phyloP scores from a whole-genome alignment of 23 tunicate species.

The Styela clava region DNA sequence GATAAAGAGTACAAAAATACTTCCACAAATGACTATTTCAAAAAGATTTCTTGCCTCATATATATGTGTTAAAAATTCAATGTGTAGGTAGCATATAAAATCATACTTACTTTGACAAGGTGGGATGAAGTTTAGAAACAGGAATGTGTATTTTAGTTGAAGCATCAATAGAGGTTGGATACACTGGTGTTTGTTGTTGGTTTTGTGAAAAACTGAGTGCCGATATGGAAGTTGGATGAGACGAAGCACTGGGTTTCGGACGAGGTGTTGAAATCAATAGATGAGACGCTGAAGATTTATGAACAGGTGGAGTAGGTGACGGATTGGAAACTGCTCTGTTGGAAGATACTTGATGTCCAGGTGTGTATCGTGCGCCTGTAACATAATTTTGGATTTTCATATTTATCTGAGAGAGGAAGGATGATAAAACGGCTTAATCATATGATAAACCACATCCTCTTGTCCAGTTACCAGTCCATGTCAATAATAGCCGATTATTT shows the following conservation, averaged over 20 bases:
- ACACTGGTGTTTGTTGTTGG: not conserved
- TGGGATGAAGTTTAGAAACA: slow-evolving; percentile 23
- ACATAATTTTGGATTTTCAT: no score
- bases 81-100: no score
- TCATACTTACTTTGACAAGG: slow-evolving; percentile 22
- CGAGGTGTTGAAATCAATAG: slow-evolving; percentile 19
- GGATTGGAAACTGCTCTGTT: slow-evolving; percentile 1
- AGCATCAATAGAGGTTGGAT: not conserved
- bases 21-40: no score
- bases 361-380: slow-evolving; percentile 9
- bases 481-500: no score
- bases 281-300: not conserved
- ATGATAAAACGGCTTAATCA: no score
- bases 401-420: no score
- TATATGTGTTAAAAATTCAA: no score
- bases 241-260: slow-evolving; percentile 22
- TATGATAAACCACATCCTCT: no score
- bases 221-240: not conserved
- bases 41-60: no score
- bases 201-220: not conserved
- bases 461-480: no score
- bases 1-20: no score
- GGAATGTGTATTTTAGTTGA: slow-evolving; percentile 25
- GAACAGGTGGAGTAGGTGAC: slow-evolving; percentile 6
- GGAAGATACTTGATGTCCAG: slow-evolving; percentile 10